A percentile compares a stretch with the other conserved stretches of the same genome.
Evolutionary conservation across 2,797 vertebrate species (phyloP).

Genomic region (Numenius phaeopus): DNA sequence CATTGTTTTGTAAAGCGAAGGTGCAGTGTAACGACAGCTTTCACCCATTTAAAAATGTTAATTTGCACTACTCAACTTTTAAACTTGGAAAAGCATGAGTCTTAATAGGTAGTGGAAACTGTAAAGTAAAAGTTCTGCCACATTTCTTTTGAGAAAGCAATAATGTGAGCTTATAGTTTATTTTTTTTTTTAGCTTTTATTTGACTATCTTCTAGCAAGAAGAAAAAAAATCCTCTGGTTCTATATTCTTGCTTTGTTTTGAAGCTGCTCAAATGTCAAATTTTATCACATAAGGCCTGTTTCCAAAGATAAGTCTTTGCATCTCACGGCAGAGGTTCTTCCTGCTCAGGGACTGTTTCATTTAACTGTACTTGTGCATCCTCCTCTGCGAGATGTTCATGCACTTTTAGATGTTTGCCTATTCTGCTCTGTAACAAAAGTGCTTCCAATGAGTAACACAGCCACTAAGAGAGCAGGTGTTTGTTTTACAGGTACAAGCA

Average conservation of each 20-base stretch:
- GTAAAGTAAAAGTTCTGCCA: background rate
- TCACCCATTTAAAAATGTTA: background rate
- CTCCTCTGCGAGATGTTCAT: slow-evolving; percentile 83
- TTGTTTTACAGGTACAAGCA: background rate
- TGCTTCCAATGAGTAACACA: background rate
- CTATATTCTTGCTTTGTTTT: background rate
- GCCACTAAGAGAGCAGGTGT: background rate
- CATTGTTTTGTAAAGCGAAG: background rate
- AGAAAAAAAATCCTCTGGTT: background rate
- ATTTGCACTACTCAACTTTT: background rate
- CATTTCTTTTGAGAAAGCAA: background rate
- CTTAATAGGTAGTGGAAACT: background rate
- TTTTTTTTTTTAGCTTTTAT: background rate
- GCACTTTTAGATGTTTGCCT: slow-evolving; percentile 82
- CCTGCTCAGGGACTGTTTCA: background rate
- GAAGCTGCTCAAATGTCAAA: background rate
- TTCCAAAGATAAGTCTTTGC: background rate
- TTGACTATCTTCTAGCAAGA: background rate
- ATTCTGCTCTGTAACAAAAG: slow-evolving; percentile 79
- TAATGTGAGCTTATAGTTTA: background rate
- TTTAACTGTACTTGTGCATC: slow-evolving; percentile 83
- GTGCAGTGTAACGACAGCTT: background rate
- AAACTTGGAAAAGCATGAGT: background rate
- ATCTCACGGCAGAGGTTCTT: background rate
- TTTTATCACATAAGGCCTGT: background rate